Evolutionary conservation across 2,797 vertebrate genomes (phyloP), one percentile per base, ranked within the genome.

Genomic region (Dendrocincla fuliginosa): DNA sequence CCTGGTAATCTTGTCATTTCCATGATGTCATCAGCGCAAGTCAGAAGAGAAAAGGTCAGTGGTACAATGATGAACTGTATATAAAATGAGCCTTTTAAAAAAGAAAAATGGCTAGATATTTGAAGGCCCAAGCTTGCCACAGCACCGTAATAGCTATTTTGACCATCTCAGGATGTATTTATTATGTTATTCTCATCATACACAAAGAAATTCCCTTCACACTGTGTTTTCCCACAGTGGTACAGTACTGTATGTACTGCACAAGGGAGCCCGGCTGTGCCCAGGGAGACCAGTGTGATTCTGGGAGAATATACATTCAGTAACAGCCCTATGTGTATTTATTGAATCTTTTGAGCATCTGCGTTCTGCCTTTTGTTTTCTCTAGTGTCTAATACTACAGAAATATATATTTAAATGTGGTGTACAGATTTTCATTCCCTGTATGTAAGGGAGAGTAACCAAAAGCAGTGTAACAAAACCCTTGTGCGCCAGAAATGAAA

Each of bases 31-130:
- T 89, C 93, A 94, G 83, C 18, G 1, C 85, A 84, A 95, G 92
- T 82, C 79, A 95, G 94, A 90, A 79, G 57, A 95, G 94, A 94
- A 96, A 97, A 96, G 73, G 87, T 97, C 78, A 90, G 80, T 81
- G 41, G 84, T 82, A 80, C 93, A 93, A 75, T 92, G 84, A 96
- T 79, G 78, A 61, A 69, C 87, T 1, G 52, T 94, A 93, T 91
- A 57, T 87, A 94, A 91, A 96, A 85, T 32, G 65, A 96, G 84
- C 81, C 15, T 13, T 92, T 95, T 89, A 88, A 84, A 77, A 89
- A 84, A 92, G 92, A 93, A 96, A 74, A 94, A 96, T 81, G 41
- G 52, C 76, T 75, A 85, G 79, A 37, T 42, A 69, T 32, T 59
- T 86, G 89, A 94, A 90, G 33, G 63, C 56, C 80, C 70, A 93